Evolutionary conservation across 1,140 invertebrate genomes (phyloP).

Genomic region (Doryteuthis pealeii): DNA sequence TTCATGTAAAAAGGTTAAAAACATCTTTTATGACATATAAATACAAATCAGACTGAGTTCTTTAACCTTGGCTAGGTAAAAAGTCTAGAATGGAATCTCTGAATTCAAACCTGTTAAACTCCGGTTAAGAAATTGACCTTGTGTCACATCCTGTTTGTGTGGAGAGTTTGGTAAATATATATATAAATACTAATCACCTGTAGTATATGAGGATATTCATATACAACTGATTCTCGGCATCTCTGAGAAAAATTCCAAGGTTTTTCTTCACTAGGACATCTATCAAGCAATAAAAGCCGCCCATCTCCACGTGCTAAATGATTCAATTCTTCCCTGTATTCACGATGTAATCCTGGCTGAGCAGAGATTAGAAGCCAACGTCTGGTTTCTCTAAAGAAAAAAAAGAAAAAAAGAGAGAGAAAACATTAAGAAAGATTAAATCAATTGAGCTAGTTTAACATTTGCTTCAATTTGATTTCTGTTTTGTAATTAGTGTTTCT

Average conservation of each 20-base stretch:
- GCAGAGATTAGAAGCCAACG: slow-evolving; percentile 72
- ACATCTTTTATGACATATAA: no score
- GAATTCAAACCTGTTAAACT: no score
- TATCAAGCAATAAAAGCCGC: slow-evolving; percentile 66
- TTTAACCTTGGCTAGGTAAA: no score
- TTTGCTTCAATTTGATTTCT: no score
- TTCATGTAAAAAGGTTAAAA: no score
- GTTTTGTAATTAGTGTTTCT: no score
- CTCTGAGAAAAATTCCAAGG: slow-evolving; percentile 68
- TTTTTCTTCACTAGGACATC: slow-evolving; percentile 63
- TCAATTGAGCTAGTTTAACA: no score
- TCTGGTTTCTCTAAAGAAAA: slow-evolving; percentile 46
- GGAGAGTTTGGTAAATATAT: no score
- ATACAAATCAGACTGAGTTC: no score
- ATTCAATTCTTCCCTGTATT: slow-evolving; percentile 72
- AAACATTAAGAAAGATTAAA: neutral
- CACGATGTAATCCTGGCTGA: slow-evolving; percentile 80
- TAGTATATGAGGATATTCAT: slow-evolving; percentile 79
- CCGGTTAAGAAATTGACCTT: no score
- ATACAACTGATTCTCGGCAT: slow-evolving; percentile 63
- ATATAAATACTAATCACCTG: slow-evolving; percentile 60
- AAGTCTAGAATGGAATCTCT: no score
- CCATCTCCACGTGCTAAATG: slow-evolving; percentile 61
- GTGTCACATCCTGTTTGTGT: no score
- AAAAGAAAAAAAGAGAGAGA: slow-evolving; percentile 10